Percentiles rank a stretch among this genome's conserved stretches.
These are phyloP conservation scores for Melanostigma gelatinosum DNA, from an alignment of 2,113 vertebrate species.

Conservation along the genomic window DNA sequence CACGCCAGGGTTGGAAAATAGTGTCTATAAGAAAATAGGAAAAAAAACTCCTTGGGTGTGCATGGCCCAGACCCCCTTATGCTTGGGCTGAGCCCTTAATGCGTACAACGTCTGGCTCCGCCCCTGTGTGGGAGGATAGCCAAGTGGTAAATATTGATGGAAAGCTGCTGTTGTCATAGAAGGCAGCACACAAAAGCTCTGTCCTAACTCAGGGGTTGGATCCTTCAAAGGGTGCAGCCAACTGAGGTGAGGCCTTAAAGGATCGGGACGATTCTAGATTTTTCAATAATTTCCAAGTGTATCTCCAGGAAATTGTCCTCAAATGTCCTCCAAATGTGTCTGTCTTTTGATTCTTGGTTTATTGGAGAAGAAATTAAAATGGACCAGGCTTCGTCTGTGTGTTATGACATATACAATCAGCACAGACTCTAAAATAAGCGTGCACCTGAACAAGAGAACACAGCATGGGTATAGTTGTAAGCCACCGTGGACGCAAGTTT, in stretches of 20 bases:
- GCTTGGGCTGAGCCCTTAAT: neutral
- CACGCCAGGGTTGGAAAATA: neutral
- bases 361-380: neutral
- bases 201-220: slow-evolving; percentile 14
- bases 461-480: neutral
- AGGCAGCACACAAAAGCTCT: slow-evolving; percentile 1
- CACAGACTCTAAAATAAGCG: neutral
- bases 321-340: neutral
- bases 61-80: neutral
- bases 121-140: slow-evolving; percentile 4
- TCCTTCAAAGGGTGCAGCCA: neutral
- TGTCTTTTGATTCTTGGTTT: neutral
- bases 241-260: neutral
- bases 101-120: neutral
- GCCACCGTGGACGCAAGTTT: neutral
- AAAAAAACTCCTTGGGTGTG: neutral
- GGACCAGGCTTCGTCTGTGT: neutral
- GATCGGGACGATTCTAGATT: neutral
- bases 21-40: neutral
- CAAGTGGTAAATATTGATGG: slow-evolving; percentile 68
- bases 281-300: slow-evolving; percentile 7
- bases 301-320: neutral
- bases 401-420: neutral
- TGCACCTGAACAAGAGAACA: neutral
- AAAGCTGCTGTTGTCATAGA: slow-evolving; percentile 55